These are phyloP conservation scores for Xenopus tropicalis DNA, from an alignment of 2,113 vertebrate genomes.

Conservation along the genomic window UCB_Xtro_10.0 CM004452.2:32227001-32227500, in stretches of 20 bases:
- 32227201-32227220: too few species aligned
- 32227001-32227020: too few species aligned
- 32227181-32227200: too few species aligned
- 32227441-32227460: conserved; percentile 43
- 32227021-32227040: too few species aligned
- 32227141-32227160: too few species aligned
- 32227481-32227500: conserved; percentile 33
- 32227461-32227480: conserved; percentile 44
- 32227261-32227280: not conserved
- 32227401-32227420: conserved; percentile 46
- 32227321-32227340: conserved; percentile 36
- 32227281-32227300: conserved; percentile 13
- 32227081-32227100: too few species aligned
- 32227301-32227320: conserved; percentile 12
- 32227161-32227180: too few species aligned
- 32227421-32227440: conserved; percentile 41
- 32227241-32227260: not conserved
- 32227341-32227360: conserved; percentile 34
- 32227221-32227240: too few species aligned
- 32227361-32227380: conserved; percentile 41
- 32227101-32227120: too few species aligned
- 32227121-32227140: too few species aligned
- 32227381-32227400: conserved; percentile 42
- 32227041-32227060: too few species aligned
- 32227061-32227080: too few species aligned